Base-by-base conservation (phyloP, 1,140 invertebrate genomes). In the Halesus radiatus region DNA sequence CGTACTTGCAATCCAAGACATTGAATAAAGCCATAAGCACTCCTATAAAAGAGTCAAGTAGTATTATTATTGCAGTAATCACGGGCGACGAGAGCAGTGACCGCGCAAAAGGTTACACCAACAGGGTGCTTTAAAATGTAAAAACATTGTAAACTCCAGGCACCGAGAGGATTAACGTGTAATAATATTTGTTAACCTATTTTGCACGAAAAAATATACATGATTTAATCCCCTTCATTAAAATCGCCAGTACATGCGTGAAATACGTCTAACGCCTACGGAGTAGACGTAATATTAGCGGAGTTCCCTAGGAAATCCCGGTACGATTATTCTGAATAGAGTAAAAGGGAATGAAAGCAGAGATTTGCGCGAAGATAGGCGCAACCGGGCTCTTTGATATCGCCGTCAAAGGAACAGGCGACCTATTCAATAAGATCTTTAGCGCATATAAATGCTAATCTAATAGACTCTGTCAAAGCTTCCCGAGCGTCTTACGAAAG, bases 371-470 rank as follows among this genome's bases (percentile, higher is more conserved):
- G 45, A 72, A 52, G 68, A 72, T 72, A 72, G 18, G 37, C 22
- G n/a, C n/a, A 18, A 32, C n/a, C n/a, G 70, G 10, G 20, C 22
- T 74, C 50, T 74, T 74, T 74, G 70, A 74, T 74, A 23, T 74
- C 23, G 26, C 70, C 70, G 70, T 54, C 70, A 74, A 53, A 56
- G 70, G 70, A 74, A 54, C 15, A 50, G 32, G 70, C 7, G 70
- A 52, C 70, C 70, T 54, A 15, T 52, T 22, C 32, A 70, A 70
- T 20, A 26, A 22, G 3, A 54, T 26, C 45, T 23, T 50, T 18
- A 32, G 37, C 26, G 26, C 15, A 50, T 66, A 26, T 66, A 15
- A 32, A 66, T 66, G 10, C 62, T 16, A 66, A 66, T 66, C 22
- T 56, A 60, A 60, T 60, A 15, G 16, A 60, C 23, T 22, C 56